These are phyloP conservation scores for Peromyscus polionotus DNA, from an alignment of 2,113 vertebrate species.

Conservation along the genomic window DNA sequence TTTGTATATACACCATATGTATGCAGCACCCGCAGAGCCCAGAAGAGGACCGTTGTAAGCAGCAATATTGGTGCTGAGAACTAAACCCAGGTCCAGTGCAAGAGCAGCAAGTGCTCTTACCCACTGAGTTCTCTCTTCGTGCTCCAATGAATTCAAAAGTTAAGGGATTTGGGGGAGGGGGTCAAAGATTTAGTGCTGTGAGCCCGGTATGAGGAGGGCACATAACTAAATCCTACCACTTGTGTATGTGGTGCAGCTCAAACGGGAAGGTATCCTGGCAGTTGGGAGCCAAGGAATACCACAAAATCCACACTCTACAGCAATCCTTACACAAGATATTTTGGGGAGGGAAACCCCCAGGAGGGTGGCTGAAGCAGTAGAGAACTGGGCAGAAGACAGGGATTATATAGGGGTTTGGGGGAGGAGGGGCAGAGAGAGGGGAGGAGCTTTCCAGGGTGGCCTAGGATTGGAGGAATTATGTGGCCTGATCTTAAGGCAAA, in stretches of 20 bases:
- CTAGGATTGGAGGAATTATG: neutral
- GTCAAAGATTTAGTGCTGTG: neutral
- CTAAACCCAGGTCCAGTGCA: neutral
- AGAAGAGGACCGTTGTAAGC: neutral
- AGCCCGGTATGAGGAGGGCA: neutral
- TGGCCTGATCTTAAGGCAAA: neutral
- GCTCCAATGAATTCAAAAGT: neutral
- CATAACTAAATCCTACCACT: neutral
- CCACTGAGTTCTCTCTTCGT: neutral
- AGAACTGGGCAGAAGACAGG: neutral
- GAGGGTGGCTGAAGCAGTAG: neutral
- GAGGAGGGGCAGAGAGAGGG: too few species aligned
- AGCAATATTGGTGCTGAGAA: neutral
- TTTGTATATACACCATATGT: neutral
- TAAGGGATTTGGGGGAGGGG: neutral
- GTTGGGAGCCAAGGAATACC: too few species aligned
- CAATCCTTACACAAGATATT: neutral
- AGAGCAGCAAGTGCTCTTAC: neutral
- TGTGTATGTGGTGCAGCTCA: neutral
- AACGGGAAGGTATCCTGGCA: too few species aligned
- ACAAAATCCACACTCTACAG: neutral
- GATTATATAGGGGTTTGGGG: neutral
- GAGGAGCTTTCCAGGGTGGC: neutral
- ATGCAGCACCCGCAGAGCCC: neutral
- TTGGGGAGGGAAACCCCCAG: neutral